Conservation (phyloP, 2,113 vertebrate species). For the Vidua chalybeata region DNA sequence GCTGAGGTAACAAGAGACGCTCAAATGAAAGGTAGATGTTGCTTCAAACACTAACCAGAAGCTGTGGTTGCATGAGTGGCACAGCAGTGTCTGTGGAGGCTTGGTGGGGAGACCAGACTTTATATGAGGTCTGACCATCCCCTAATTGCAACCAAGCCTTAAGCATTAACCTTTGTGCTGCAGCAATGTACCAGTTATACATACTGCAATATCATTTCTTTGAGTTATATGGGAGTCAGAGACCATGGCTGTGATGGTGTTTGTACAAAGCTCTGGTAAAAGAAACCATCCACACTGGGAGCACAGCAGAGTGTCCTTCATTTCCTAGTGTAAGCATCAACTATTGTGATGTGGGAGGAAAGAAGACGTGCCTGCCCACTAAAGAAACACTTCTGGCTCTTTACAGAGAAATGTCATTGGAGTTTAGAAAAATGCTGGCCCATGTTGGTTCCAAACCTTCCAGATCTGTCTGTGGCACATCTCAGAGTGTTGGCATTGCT, state of each 20-base stretch:
- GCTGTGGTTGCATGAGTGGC: neutral
- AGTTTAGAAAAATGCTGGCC: neutral
- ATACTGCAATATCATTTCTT: neutral
- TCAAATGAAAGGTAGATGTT: neutral
- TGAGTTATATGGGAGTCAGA: neutral
- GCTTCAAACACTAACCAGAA: neutral
- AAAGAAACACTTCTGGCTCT: neutral
- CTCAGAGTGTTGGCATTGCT: neutral
- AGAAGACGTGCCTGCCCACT: neutral
- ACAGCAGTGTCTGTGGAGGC: neutral
- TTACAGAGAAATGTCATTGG: neutral
- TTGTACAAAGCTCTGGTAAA: neutral
- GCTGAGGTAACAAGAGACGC: neutral
- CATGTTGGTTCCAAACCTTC: neutral
- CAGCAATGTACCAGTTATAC: neutral
- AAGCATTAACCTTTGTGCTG: neutral
- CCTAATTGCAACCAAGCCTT: neutral
- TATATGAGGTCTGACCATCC: neutral
- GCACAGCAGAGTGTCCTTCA: neutral
- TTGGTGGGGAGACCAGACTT: neutral
- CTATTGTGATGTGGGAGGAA: neutral
- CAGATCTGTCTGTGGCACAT: neutral
- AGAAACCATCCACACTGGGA: neutral
- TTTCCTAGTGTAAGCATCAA: neutral
- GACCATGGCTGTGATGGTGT: neutral